These are phyloP conservation scores for Prosapia bicincta DNA, from an alignment of 2,888 invertebrate genomes.

Conservation along the genomic window DNA sequence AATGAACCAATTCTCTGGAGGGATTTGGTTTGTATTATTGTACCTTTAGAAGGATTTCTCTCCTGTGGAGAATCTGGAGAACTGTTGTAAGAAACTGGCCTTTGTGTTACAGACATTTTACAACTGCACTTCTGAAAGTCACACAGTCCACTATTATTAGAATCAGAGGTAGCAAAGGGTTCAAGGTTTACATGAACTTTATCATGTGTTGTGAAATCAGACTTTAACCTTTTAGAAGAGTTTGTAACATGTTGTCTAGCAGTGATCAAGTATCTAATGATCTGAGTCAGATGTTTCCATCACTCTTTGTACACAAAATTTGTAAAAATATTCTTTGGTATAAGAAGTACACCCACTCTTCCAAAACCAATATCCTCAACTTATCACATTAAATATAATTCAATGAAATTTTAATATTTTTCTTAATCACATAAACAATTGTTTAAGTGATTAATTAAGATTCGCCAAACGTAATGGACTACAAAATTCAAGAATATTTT, in stretches of 20 bases:
- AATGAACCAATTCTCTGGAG: slow-evolving; percentile 71
- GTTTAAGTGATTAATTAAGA: no score
- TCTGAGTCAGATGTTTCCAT: no score
- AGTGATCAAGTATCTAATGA: no score
- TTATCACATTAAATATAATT: no score
- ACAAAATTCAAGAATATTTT: no score
- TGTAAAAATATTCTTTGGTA: no score
- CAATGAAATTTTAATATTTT: no score
- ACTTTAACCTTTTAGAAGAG: not conserved
- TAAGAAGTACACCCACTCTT: no score
- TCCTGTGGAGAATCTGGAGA: not conserved
- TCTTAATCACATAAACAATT: no score
- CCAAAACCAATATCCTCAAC: no score
- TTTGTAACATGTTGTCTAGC: not conserved
- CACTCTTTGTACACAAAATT: no score
- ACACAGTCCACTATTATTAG: not conserved
- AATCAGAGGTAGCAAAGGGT: not conserved
- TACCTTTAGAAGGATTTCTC: not conserved
- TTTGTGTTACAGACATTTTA: not conserved
- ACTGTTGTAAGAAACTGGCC: not conserved
- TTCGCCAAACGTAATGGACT: no score
- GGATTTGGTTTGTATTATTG: not conserved
- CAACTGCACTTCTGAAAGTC: not conserved
- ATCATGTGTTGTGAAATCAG: not conserved
- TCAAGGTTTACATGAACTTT: not conserved